Percentiles rank a stretch among this genome's conserved stretches.
These are phyloP conservation scores for Pogonocichla stellata DNA, from an alignment of 2,113 vertebrate genomes.

Conservation along the genomic window DNA sequence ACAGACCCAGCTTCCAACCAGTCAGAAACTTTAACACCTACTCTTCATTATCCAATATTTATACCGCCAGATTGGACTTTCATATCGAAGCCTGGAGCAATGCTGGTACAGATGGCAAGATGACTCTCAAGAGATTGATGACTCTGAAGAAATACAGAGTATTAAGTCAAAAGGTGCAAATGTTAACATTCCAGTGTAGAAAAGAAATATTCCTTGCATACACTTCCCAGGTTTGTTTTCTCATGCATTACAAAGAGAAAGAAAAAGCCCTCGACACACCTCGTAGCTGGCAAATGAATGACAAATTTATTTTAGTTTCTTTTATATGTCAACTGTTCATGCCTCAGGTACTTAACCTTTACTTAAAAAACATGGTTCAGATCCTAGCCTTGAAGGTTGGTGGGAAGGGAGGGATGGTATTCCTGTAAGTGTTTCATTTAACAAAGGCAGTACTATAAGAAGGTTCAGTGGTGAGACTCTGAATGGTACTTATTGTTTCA, in stretches of 20 bases:
- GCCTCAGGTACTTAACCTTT: slow-evolving; percentile 78
- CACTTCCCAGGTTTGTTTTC: slow-evolving; percentile 69
- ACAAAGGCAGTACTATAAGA: slow-evolving; percentile 82
- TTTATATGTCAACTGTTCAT: slow-evolving; percentile 74
- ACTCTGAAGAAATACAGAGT: slow-evolving; percentile 77
- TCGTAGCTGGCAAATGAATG: slow-evolving; percentile 59
- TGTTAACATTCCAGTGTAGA: slow-evolving; percentile 75
- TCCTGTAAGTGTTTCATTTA: slow-evolving; percentile 85
- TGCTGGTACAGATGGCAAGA: slow-evolving; percentile 75
- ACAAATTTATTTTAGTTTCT: slow-evolving; percentile 72
- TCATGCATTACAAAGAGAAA: slow-evolving; percentile 64
- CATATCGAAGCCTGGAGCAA: slow-evolving; percentile 77
- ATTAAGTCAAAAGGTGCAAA: slow-evolving; percentile 79
- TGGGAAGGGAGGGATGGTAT: slow-evolving; percentile 64
- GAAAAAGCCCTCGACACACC: slow-evolving; percentile 60
- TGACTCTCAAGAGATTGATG: slow-evolving; percentile 78
- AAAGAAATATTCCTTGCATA: slow-evolving; percentile 72
- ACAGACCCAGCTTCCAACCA: slow-evolving; percentile 65
- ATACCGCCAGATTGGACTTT: slow-evolving; percentile 79
- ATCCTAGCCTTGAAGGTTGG: slow-evolving; percentile 53
- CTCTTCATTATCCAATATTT: slow-evolving; percentile 76
- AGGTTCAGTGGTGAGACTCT: slow-evolving; percentile 64
- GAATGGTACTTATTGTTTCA: slow-evolving; percentile 94
- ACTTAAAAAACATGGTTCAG: slow-evolving; percentile 73
- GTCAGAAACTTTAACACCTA: slow-evolving; percentile 73